Evolutionary conservation across 2,113 vertebrate species (phyloP).

Genomic region (Sporophila hypoxantha): DNA sequence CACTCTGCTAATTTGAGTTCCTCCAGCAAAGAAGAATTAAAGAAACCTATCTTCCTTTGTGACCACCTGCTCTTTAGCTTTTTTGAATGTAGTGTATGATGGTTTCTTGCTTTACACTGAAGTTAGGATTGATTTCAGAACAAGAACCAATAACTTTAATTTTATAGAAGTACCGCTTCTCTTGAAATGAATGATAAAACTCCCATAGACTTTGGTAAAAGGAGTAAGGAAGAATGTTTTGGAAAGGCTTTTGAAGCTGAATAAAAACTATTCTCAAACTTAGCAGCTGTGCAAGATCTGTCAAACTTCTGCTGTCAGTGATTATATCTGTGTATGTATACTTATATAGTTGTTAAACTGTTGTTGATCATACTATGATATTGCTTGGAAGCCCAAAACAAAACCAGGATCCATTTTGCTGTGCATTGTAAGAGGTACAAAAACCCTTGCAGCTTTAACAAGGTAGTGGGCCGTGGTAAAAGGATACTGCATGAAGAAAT

Average conservation of each 20-base stretch:
- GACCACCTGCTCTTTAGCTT: neutral
- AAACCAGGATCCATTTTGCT: neutral
- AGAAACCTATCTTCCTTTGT: neutral
- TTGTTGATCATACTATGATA: neutral
- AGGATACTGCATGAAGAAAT: neutral
- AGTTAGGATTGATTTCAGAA: neutral
- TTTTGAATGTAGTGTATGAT: neutral
- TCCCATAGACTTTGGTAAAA: neutral
- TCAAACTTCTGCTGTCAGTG: neutral
- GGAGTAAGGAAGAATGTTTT: neutral
- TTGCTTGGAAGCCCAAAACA: neutral
- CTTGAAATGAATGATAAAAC: neutral
- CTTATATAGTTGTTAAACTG: neutral
- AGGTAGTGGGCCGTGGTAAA: neutral
- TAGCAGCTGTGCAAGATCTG: neutral
- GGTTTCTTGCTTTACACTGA: neutral
- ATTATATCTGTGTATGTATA: neutral
- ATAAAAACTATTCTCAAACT: neutral
- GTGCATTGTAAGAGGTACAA: neutral
- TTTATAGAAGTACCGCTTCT: neutral
- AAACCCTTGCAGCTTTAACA: neutral
- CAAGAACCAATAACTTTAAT: neutral
- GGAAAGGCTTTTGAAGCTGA: neutral
- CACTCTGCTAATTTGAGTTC: neutral
- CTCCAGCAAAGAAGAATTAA: neutral